Evolutionary conservation across 2,113 vertebrate genomes (phyloP).

Genomic region (Hucho hucho): DNA sequence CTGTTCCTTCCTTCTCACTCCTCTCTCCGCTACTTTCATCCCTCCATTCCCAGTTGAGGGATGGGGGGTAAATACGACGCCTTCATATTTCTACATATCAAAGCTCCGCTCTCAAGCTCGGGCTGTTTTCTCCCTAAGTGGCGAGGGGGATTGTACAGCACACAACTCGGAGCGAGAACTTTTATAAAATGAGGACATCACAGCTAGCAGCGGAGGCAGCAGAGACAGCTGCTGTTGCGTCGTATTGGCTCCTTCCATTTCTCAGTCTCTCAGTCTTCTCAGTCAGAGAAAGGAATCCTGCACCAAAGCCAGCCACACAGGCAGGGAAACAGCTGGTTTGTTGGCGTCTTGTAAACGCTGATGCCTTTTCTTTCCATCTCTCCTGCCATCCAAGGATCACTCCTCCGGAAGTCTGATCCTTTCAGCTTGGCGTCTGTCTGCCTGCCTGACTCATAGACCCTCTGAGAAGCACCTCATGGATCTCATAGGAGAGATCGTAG

Average conservation of each 20-base stretch:
- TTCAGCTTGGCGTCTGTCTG: slow-evolving; percentile 40
- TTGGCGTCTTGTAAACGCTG: slow-evolving; percentile 38
- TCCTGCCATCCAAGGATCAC: slow-evolving; percentile 30
- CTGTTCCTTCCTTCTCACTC: slow-evolving; percentile 27
- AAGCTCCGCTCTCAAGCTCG: slow-evolving; percentile 57
- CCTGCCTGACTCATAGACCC: slow-evolving; percentile 25
- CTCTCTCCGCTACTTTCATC: slow-evolving; percentile 54
- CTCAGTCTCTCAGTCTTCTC: slow-evolving; percentile 34
- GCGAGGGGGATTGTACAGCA: slow-evolving; percentile 48
- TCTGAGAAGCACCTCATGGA: slow-evolving; percentile 13
- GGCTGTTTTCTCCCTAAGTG: slow-evolving; percentile 66
- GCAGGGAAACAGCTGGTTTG: slow-evolving; percentile 42
- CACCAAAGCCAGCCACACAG: slow-evolving; percentile 56
- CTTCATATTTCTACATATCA: slow-evolving; percentile 74
- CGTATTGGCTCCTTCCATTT: slow-evolving; percentile 22
- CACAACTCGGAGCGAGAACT: slow-evolving; percentile 55
- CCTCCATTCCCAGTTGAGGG: slow-evolving; percentile 37
- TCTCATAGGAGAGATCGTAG: slow-evolving; percentile 32
- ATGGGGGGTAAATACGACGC: slow-evolving; percentile 63
- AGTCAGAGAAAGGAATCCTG: slow-evolving; percentile 57
- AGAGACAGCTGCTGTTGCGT: slow-evolving; percentile 2
- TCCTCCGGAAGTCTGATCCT: slow-evolving; percentile 57
- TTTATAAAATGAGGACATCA: slow-evolving; percentile 57
- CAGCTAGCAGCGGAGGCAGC: slow-evolving; percentile 5
- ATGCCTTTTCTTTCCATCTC: neutral